phyloP scores from a whole-genome alignment of 2,888 invertebrate species.

The Drosophila koepferae region DNA sequence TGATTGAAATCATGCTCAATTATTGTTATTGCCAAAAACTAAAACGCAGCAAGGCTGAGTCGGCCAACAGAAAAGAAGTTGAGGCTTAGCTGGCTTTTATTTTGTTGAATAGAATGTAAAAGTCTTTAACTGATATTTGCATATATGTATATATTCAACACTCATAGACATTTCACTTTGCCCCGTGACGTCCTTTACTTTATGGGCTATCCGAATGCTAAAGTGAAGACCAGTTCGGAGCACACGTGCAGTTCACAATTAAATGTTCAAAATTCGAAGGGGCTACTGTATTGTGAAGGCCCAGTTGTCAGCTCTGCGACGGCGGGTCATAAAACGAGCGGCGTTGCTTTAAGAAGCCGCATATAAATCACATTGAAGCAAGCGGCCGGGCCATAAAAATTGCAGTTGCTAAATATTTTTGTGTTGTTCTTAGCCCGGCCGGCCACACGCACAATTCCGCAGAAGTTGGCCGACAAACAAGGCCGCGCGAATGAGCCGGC shows the following conservation, averaged over 20 bases:
- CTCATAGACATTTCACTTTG: neutral
- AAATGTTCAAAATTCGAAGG: conserved; percentile 22
- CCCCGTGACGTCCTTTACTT: neutral
- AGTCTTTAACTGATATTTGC: neutral
- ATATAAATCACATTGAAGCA: conserved; percentile 68
- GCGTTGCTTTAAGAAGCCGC: conserved; percentile 55
- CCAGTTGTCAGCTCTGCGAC: conserved; percentile 21
- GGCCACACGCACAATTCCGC: conserved; percentile 79
- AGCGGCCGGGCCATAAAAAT: conserved; percentile 65
- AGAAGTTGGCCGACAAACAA: conserved; percentile 63
- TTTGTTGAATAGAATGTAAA: too few relatives aligned
- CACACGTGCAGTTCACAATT: conserved; percentile 40
- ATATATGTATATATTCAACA: neutral
- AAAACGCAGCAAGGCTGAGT: neutral
- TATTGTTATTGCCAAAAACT: neutral
- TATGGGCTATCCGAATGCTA: neutral
- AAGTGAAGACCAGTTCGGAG: conserved; percentile 13
- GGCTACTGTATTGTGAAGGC: conserved; percentile 56
- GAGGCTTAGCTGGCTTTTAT: too few relatives aligned
- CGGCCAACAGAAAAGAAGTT: neutral
- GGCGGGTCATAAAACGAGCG: conserved; percentile 64
- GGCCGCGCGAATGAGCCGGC: conserved; percentile 50
- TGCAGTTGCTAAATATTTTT: conserved; percentile 56
- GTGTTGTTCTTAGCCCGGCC: conserved; percentile 29
- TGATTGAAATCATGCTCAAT: neutral